A percentile compares a stretch with the other conserved stretches of the same genome.
Evolutionary conservation across 2,113 vertebrate species (phyloP).

Genomic region (Grallaria varia): DNA sequence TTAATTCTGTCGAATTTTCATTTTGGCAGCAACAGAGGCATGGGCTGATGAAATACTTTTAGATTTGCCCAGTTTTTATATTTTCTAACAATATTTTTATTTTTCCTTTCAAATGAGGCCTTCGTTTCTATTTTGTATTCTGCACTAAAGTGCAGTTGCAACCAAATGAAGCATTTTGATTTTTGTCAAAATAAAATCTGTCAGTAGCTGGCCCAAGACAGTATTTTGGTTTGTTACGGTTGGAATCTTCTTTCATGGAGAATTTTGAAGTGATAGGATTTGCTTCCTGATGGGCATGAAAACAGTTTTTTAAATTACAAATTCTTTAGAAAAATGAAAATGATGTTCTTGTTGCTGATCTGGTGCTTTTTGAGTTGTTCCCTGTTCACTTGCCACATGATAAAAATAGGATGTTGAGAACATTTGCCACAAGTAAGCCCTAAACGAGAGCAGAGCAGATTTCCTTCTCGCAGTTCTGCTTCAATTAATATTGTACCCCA

Average conservation of each 20-base stretch:
- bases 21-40: neutral
- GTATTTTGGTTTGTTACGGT: constrained; percentile 27
- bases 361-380: neutral
- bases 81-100: neutral
- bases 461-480: neutral
- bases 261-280: constrained; percentile 46
- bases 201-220: constrained; percentile 16
- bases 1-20: neutral
- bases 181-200: constrained; percentile 51
- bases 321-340: constrained; percentile 34
- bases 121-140: neutral
- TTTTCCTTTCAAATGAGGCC: neutral
- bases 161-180: constrained; percentile 31
- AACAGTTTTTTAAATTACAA: constrained; percentile 31
- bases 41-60: neutral
- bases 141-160: neutral
- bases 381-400: neutral
- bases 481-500: neutral
- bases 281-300: constrained; percentile 28
- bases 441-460: neutral
- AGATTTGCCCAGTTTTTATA: neutral
- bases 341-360: constrained; percentile 9
- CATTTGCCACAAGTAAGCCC: neutral
- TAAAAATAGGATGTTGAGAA: neutral
- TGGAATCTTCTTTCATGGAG: constrained; percentile 25